Evolutionary conservation across 92 coral and sea anemone species (phyloP).

Genomic region (Epizoanthus illoricatus): DNA sequence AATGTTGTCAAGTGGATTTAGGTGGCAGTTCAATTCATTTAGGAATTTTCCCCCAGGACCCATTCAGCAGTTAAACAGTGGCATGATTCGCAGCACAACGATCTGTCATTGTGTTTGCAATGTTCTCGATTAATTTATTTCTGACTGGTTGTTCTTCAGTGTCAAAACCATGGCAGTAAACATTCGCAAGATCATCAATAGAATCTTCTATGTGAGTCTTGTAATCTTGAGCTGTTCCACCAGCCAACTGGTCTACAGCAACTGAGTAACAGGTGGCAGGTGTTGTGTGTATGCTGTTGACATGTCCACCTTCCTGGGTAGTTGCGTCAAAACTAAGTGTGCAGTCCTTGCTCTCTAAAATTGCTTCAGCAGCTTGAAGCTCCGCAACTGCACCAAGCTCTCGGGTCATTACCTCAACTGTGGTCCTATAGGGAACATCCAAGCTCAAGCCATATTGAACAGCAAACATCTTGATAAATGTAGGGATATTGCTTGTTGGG

Average conservation of each 20-base stretch:
- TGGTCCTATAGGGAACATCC: background rate
- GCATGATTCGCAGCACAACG: background rate
- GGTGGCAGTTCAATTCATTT: conserved; percentile 29
- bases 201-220: background rate
- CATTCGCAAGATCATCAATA: background rate
- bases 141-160: background rate
- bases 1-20: conserved; percentile 5
- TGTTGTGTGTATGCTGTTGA: too few species aligned
- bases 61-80: background rate
- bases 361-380: background rate
- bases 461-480: background rate
- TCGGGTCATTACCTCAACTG: background rate
- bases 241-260: background rate
- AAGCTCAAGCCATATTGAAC: background rate
- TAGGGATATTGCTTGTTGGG: background rate
- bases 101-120: conserved; percentile 7
- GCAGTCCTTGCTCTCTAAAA: background rate
- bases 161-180: background rate
- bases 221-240: background rate
- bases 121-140: background rate
- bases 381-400: background rate
- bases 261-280: background rate
- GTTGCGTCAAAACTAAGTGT: background rate
- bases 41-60: background rate
- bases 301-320: background rate